A percentile compares a stretch with the other conserved stretches of the same genome.
These are phyloP conservation scores for Copsychus sechellarum DNA, from an alignment of 2,113 vertebrate genomes.

Conservation along the genomic window DNA sequence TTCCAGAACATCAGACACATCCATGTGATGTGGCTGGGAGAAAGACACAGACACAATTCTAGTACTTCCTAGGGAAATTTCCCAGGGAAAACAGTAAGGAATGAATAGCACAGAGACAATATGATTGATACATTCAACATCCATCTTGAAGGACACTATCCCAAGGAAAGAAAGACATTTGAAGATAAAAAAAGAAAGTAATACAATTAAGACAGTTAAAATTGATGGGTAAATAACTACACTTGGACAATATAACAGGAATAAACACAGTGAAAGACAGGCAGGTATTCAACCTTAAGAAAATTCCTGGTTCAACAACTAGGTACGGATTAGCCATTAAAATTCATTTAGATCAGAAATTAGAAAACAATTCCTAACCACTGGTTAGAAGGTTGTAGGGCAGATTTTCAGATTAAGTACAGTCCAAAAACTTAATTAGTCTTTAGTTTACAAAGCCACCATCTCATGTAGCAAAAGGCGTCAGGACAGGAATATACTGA, in stretches of 20 bases:
- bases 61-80: neutral
- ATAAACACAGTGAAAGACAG: neutral
- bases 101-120: neutral
- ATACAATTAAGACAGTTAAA: neutral
- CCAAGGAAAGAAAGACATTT: neutral
- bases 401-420: neutral
- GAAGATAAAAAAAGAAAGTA: neutral
- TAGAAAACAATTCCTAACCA: neutral
- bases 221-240: neutral
- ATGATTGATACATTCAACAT: neutral
- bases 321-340: neutral
- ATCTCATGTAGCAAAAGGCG: neutral
- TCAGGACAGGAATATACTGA: neutral
- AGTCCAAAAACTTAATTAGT: neutral
- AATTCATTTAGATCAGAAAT: constrained; percentile 5
- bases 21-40: neutral
- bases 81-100: neutral
- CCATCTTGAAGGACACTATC: neutral
- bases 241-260: neutral
- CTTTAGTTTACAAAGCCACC: neutral
- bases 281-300: neutral
- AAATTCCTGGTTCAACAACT: neutral
- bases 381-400: neutral
- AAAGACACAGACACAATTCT: neutral
- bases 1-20: neutral